Conservation (phyloP, 2,888 invertebrate genomes). For the Diogma glabrata region DNA sequence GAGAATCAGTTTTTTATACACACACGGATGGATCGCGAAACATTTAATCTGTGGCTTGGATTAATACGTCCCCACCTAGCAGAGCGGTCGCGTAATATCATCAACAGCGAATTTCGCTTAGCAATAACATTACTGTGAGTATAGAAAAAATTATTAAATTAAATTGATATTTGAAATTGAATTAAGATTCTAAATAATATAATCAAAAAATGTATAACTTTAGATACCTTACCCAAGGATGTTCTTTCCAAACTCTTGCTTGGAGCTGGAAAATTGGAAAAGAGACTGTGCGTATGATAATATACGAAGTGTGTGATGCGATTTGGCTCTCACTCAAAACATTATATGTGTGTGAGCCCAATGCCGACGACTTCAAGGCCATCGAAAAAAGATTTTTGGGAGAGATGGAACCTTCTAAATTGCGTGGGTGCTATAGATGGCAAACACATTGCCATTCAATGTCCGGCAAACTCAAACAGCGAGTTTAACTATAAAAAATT, state of each 20-base stretch:
- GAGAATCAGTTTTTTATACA: not conserved
- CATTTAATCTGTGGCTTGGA: not conserved
- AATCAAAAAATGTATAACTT: not conserved
- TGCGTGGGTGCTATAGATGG: slow-evolving; percentile 25
- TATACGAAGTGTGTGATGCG: slow-evolving; percentile 13
- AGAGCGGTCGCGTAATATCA: not conserved
- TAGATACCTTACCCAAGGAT: not conserved
- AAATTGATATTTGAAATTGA: too few species aligned
- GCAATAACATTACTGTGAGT: not conserved
- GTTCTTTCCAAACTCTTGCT: slow-evolving; percentile 3
- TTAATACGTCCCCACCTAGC: not conserved
- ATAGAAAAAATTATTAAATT: too few species aligned
- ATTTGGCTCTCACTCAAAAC: too few species aligned
- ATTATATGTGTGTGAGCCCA: slow-evolving; percentile 11
- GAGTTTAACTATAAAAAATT: not conserved
- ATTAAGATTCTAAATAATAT: too few species aligned
- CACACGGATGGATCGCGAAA: not conserved
- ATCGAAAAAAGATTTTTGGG: slow-evolving; percentile 13
- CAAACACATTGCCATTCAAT: slow-evolving; percentile 23
- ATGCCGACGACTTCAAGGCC: not conserved
- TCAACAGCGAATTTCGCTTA: not conserved
- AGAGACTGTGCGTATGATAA: slow-evolving; percentile 7
- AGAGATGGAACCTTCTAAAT: slow-evolving; percentile 19
- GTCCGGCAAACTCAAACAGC: too few species aligned
- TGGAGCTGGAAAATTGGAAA: not conserved